Evolutionary conservation across 2,797 vertebrate genomes (phyloP), one percentile per base, ranked within the genome.

Genomic region (Rhincodon typus): DNA sequence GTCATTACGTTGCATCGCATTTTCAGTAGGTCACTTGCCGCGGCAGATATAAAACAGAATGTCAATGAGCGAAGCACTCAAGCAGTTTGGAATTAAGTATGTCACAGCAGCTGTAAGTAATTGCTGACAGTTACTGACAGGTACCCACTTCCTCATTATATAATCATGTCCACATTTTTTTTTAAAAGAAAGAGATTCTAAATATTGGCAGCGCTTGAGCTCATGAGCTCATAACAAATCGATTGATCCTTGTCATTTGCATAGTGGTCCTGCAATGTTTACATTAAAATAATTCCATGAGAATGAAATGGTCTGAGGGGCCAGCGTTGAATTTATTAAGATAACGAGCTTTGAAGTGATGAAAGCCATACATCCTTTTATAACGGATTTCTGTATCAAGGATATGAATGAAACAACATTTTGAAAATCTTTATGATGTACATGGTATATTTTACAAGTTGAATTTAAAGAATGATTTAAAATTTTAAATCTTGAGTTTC

Each of bases 101-200:
- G 57, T 66, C 30, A 66, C 34, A 91, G 88, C 57, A 91, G 57
- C 53, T 67, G 88, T 34, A 91, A 67, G 88, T n/a, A 50, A 3
- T 50, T 50, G 3, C 88, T 34, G 5, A 91, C 34, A 50, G 4
- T 50, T 50, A 4, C 88, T 34, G 5, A 91, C 34, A 66, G 57
- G 57, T n/a, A 91, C 88, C 88, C 88, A 62, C 67, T 91, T 91
- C 88, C 57, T 91, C 57, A 91, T 91, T 91, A 67, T 23, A 66
- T 91, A 62, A 23, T 91, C 57, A 91, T 62, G 57, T 34, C 34
- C 21, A 46, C 46, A 82, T 57, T 30, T 90, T 88, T 88, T 34
- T 90, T n/a, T n/a, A n/a, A 21, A 4, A 10, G 46, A 66, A 90
- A 62, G 57, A 62, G 57, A 34, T 91, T n/a, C n/a, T n/a, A n/a